Evolutionary conservation across 1,140 invertebrate species (phyloP), one percentile per base, ranked within the genome.

Genomic region (Heliconius eleuchia): DNA sequence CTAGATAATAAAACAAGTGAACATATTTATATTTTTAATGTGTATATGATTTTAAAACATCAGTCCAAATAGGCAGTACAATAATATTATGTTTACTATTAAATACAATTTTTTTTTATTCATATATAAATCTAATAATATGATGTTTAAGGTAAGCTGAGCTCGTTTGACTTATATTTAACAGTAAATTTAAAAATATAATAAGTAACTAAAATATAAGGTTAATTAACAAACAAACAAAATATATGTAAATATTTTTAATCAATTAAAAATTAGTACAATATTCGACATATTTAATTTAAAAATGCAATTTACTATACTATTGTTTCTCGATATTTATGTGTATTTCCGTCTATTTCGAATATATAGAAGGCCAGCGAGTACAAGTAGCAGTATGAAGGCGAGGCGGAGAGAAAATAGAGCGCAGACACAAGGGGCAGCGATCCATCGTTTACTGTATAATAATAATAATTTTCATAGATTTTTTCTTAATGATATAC

Each of bases 31-130:
- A 66, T 66, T 66, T 60, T 13, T 11, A 66, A 66, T 30, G 60
- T 66, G 9, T 30, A 13, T 13, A 30, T 66, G 60, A 66, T 30
- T 66, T 66, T 16, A 30, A 66, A 30, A 66, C 60, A 66, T 66
- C 60, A 66, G 60, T 66, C 60, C 60, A 66, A 66, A 66, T 66
- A 66, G 60, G 60, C 60, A 66, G 60, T 66, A 66, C 27, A 66
- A 30, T 30, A 23, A 60, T 60, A 23, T 27, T 60, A 27, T 37
- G 23, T 27, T 60, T 66, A 57, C 7, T 57, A 23, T 57, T 57
- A 57, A 3, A 66, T 30, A 27, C 30, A 66, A n/a, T 18, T 19
- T 66, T 66, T 60, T 66, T 9, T 66, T 30, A 60, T 23, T 60
- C 0, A 9, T 30, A 30, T 13, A 66, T 13, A 30, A 27, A 66